A percentile compares a stretch with the other conserved stretches of the same genome.
phyloP scores from a whole-genome alignment of 1,140 invertebrate species.

The Forficula auricularia region DNA sequence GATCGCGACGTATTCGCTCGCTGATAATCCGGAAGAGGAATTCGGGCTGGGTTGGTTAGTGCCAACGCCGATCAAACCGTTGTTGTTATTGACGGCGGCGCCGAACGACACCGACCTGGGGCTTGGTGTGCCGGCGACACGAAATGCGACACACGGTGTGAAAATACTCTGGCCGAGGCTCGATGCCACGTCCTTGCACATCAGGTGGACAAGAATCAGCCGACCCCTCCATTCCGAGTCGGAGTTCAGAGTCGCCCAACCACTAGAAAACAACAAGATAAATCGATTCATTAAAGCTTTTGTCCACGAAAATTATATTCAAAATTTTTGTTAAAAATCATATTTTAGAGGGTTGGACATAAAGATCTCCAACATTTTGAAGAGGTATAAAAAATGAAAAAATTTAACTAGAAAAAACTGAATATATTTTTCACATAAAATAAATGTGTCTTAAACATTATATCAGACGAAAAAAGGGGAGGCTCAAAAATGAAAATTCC shows the following conservation, averaged over 20 bases:
- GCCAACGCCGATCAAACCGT: background rate
- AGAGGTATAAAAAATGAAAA: too few relatives aligned
- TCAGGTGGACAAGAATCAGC: conserved; percentile 54
- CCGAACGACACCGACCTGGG: background rate
- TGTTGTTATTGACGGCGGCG: conserved; percentile 11
- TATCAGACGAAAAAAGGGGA: too few relatives aligned
- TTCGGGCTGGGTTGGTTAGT: background rate
- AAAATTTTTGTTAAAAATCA: too few relatives aligned
- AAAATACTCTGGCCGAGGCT: conserved; percentile 32
- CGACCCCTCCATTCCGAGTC: conserved; percentile 55
- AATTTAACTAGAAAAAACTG: too few relatives aligned
- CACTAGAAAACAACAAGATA: conserved; percentile 44
- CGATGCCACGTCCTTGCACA: conserved; percentile 55
- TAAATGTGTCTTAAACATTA: too few relatives aligned
- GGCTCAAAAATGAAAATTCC: too few relatives aligned
- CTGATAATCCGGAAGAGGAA: conserved; percentile 23
- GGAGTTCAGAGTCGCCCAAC: conserved; percentile 55
- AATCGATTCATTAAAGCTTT: background rate
- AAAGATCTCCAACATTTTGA: too few relatives aligned
- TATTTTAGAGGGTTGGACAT: too few relatives aligned
- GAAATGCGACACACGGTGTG: conserved; percentile 65
- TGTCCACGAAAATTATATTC: too few relatives aligned
- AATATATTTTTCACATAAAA: too few relatives aligned
- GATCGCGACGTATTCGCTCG: conserved; percentile 59
- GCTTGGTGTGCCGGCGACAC: conserved; percentile 67